Evolutionary conservation across 2,888 invertebrate species (phyloP), one percentile per base, ranked within the genome.

Genomic region (Perizoma affinitatum): DNA sequence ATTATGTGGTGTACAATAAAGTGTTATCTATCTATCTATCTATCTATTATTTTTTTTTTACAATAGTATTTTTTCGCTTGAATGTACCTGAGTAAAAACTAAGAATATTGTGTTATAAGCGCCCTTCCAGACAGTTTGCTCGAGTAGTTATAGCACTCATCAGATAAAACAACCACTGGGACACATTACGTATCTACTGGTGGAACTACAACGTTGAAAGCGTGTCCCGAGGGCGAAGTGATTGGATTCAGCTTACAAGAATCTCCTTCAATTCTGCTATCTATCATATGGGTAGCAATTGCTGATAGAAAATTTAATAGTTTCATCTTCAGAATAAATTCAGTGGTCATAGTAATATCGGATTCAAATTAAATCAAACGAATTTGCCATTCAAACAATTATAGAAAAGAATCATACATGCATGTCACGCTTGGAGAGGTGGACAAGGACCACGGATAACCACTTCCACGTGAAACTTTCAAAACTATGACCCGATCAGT

Each of bases 241-340:
- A 34, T 44, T 9, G 40, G 48, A 52, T 53, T 45, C 45, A 38
- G 53, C 54, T 54, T 42, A 54, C 40, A 22, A 41, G 40, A 52
- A 43, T 44, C 35, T 10, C 43, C 55, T 56, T 61, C 53, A 44
- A 56, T 45, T 51, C 51, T 38, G 40, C 46, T 48, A 6, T 35
- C 44, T 43, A 43, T 45, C 7, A 49, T 59, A 48, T 34, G 52
- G 49, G 44, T 48, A 51, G 43, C 55, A 51, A 51, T 60, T 50
- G 7, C 47, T 47, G 41, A 57, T 34, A 22, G 34, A 41, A 7
- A 9, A 5, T 5, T 22, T 3, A 0, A 1, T 9, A 4, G 9
- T 9, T 41, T 9, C 41, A 41, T 7, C 9, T 41, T 41, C 41
- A 41, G 22, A 22, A 22, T 2, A 22, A 22, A 22, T 2, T 22